Conservation (phyloP, 2,113 vertebrate species). For the Elaphurus davidianus region DNA sequence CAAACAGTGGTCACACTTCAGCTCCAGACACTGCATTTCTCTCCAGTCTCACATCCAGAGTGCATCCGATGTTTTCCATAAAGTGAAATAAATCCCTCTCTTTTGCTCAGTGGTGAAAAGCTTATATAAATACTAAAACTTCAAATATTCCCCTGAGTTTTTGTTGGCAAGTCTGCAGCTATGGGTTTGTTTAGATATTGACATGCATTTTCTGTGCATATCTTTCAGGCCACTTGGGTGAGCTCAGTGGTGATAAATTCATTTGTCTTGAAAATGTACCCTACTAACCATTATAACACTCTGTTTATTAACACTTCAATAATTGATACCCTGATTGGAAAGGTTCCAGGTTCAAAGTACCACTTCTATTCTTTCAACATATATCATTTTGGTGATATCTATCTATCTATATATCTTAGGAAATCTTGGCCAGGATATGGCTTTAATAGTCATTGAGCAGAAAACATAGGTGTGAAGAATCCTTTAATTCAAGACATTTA, state of each 20-base stretch:
- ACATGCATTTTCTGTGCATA: slow-evolving; percentile 29
- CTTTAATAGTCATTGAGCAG: slow-evolving; percentile 15
- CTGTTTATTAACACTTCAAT: slow-evolving; percentile 54
- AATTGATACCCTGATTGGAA: slow-evolving; percentile 30
- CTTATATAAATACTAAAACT: slow-evolving; percentile 71
- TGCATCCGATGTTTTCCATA: slow-evolving; percentile 62
- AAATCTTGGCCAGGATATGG: background rate
- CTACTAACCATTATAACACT: slow-evolving; percentile 44
- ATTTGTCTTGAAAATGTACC: slow-evolving; percentile 63
- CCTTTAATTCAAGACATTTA: slow-evolving; percentile 4
- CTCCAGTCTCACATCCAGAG: slow-evolving; percentile 27
- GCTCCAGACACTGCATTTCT: background rate
- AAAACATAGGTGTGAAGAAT: background rate
- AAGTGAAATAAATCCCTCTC: slow-evolving; percentile 24
- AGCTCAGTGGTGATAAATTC: slow-evolving; percentile 52
- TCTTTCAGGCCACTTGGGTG: background rate
- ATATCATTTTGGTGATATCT: background rate
- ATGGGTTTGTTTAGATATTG: slow-evolving; percentile 53
- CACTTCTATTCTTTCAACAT: slow-evolving; percentile 44
- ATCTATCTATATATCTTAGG: background rate
- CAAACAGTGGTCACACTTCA: slow-evolving; percentile 61
- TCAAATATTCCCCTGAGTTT: slow-evolving; percentile 54
- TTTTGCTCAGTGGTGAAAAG: slow-evolving; percentile 61
- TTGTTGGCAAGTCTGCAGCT: slow-evolving; percentile 24
- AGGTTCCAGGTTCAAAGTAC: slow-evolving; percentile 29